These are phyloP conservation scores for Marisa cornuarietis DNA, from an alignment of 1,140 invertebrate genomes.

Conservation along the genomic window DNA sequence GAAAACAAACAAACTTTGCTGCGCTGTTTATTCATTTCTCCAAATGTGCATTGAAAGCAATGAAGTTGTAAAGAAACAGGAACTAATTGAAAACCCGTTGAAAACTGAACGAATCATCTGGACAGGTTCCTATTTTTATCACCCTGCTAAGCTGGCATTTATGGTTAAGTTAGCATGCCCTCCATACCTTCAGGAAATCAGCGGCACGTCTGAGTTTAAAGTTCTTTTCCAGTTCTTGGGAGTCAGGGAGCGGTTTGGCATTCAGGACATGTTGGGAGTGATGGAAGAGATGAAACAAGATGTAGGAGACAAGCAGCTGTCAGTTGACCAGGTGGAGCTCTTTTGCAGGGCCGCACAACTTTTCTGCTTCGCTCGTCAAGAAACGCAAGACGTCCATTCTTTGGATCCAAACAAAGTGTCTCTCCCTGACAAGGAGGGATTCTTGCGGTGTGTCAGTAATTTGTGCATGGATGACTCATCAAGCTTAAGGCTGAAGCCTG, in stretches of 20 bases:
- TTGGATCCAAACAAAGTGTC: neutral
- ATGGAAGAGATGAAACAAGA: neutral
- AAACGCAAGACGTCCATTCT: neutral
- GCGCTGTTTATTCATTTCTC: constrained; percentile 1
- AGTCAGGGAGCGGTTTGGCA: constrained; percentile 27
- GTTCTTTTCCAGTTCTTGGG: constrained; percentile 28
- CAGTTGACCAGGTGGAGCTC: neutral
- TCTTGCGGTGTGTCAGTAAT: constrained; percentile 8
- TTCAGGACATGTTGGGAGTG: constrained; percentile 12
- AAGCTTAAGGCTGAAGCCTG: constrained; percentile 11
- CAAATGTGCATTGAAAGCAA: neutral
- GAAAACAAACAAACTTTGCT: neutral
- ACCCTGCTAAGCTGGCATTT: constrained; percentile 29
- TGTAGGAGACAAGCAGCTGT: neutral
- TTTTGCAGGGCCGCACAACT: constrained; percentile 1
- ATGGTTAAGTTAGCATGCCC: constrained; percentile 19
- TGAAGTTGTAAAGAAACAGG: neutral
- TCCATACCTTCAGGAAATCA: constrained; percentile 38
- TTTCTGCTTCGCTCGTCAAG: neutral
- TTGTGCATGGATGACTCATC: constrained; percentile 43
- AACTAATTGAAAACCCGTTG: neutral
- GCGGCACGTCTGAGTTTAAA: neutral
- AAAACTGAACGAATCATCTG: constrained; percentile 19
- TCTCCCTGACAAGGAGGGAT: constrained; percentile 35
- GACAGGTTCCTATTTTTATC: constrained; percentile 22